Conservation (phyloP, 2,113 vertebrate genomes). For the Benitochromis conjunctus region DNA sequence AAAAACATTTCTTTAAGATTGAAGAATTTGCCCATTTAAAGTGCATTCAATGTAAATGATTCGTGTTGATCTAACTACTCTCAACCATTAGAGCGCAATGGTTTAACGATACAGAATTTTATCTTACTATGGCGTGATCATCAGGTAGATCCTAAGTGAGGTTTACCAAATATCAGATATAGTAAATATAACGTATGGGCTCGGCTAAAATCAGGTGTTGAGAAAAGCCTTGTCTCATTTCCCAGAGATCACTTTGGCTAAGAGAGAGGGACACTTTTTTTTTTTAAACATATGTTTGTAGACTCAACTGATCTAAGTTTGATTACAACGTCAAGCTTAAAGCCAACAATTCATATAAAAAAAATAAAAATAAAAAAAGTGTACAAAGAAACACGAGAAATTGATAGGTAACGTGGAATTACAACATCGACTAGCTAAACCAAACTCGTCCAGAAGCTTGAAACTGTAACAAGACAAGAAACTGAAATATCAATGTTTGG, state of each 20-base stretch:
- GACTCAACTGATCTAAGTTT: conserved; percentile 24
- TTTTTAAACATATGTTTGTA: neutral
- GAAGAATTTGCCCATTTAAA: conserved; percentile 63
- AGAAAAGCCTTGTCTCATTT: conserved; percentile 10
- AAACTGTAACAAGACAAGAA: conserved; percentile 18
- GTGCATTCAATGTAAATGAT: conserved; percentile 67
- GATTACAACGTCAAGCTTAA: conserved; percentile 57
- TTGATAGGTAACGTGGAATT: conserved; percentile 37
- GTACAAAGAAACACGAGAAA: conserved; percentile 39
- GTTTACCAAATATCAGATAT: conserved; percentile 7
- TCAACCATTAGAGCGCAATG: conserved; percentile 1
- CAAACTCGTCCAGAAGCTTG: conserved; percentile 25
- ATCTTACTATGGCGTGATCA: conserved; percentile 14
- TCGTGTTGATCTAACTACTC: conserved; percentile 47
- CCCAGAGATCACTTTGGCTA: conserved; percentile 52
- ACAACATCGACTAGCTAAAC: conserved; percentile 32
- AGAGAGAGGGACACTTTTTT: neutral
- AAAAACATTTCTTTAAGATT: conserved; percentile 41
- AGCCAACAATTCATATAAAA: conserved; percentile 44
- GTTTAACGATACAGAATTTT: conserved; percentile 17
- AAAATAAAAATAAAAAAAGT: neutral
- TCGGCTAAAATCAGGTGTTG: neutral
- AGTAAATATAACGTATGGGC: conserved; percentile 4
- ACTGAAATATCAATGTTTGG: conserved; percentile 29
- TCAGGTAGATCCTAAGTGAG: conserved; percentile 16